A percentile compares a stretch with the other conserved stretches of the same genome.
These are phyloP conservation scores for Aspiorhynchus laticeps DNA, from an alignment of 2,113 vertebrate genomes.

Conservation along the genomic window DNA sequence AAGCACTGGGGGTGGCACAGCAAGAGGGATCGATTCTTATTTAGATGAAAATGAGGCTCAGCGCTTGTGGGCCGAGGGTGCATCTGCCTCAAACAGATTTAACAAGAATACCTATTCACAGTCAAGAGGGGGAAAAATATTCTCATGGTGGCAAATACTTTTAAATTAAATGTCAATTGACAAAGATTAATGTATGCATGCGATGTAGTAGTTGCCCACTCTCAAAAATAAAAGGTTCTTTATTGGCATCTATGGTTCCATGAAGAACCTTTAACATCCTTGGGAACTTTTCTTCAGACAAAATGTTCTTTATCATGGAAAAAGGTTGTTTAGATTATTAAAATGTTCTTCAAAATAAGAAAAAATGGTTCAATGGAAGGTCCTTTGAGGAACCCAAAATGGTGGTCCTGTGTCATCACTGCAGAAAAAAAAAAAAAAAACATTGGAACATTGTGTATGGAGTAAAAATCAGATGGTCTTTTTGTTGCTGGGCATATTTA, in stretches of 20 bases:
- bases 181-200: conserved; percentile 31
- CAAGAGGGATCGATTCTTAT: conserved; percentile 82
- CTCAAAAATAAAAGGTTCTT: not conserved
- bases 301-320: not conserved
- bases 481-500: conserved; percentile 2
- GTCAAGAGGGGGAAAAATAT: conserved; percentile 34
- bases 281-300: not conserved
- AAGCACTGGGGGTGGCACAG: conserved; percentile 73
- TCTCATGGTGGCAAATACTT: conserved; percentile 43
- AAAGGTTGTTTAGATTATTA: not conserved
- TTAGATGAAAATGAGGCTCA: conserved; percentile 85
- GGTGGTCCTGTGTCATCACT: no score
- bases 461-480: not conserved
- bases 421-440: not conserved
- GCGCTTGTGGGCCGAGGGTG: conserved; percentile 76
- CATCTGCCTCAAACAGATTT: conserved; percentile 75
- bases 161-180: conserved; percentile 28
- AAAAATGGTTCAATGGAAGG: no score
- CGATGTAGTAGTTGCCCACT: not conserved
- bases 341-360: no score
- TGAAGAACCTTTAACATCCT: not conserved
- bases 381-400: no score
- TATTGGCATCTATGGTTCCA: not conserved
- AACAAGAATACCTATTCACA: conserved; percentile 70
- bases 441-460: not conserved